Percentiles rank a stretch among this genome's conserved stretches.
Conservation (phyloP, 2,113 vertebrate species). For the Epinephelus fuscoguttatus region DNA sequence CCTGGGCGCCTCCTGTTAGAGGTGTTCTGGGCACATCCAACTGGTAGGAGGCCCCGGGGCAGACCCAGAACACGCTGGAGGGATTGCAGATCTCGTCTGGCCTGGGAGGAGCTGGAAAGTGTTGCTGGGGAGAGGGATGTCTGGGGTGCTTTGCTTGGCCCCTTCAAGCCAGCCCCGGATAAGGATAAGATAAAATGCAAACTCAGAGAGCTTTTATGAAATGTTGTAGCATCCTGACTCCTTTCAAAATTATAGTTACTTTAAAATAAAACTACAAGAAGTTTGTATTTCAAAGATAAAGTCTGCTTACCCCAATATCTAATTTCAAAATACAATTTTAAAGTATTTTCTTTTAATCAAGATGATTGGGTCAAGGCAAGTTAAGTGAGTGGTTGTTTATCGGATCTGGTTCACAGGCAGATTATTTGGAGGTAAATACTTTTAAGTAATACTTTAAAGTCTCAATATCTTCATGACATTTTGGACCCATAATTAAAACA, state of each 20-base stretch:
- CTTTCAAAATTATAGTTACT: background rate
- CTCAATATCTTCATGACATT: background rate
- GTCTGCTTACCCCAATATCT: background rate
- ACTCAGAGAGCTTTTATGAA: background rate
- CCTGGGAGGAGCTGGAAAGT: no score
- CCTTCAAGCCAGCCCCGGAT: no score
- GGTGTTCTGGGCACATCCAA: no score
- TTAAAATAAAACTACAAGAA: background rate
- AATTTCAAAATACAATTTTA: background rate
- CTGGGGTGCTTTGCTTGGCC: no score
- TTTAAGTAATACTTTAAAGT: background rate
- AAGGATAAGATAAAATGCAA: no score
- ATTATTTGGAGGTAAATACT: background rate
- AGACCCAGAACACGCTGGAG: no score
- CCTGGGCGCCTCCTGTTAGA: no score
- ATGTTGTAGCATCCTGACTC: background rate
- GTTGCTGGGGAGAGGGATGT: no score
- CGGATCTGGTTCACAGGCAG: background rate
- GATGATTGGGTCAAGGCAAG: background rate
- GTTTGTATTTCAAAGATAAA: background rate
- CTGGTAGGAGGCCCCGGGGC: no score
- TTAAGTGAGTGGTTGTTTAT: background rate
- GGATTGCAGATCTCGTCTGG: no score
- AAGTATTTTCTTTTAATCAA: background rate
- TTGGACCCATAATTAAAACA: background rate